These are phyloP conservation scores for Lasaia peninsularis DNA, from an alignment of 1,140 invertebrate species.

Conservation along the genomic window DNA sequence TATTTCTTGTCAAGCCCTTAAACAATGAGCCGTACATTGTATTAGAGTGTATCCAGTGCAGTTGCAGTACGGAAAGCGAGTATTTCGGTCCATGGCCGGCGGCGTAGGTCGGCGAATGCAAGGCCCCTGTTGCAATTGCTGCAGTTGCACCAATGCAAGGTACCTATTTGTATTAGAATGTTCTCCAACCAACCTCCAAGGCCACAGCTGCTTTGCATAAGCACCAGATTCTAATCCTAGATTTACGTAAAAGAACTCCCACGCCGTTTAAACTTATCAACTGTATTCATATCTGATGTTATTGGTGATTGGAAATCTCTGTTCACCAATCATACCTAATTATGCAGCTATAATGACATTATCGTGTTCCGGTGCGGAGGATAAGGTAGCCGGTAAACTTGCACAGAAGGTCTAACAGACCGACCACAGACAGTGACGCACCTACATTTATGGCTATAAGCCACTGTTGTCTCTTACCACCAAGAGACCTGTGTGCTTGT, in stretches of 20 bases:
- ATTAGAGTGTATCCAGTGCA: constrained; percentile 11
- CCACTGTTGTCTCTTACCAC: no score
- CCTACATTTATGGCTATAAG: no score
- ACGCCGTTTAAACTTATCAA: background rate
- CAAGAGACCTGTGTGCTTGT: no score
- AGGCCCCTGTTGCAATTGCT: constrained; percentile 64
- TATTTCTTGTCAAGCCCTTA: background rate
- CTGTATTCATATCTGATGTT: background rate
- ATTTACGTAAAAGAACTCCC: constrained; percentile 5
- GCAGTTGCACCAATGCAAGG: constrained; percentile 57
- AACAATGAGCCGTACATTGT: background rate
- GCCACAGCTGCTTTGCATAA: constrained; percentile 20
- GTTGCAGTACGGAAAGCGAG: constrained; percentile 39
- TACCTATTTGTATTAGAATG: constrained; percentile 43
- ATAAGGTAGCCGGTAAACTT: no score
- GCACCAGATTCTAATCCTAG: constrained; percentile 8
- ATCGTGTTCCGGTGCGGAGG: no score
- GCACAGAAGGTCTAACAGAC: no score
- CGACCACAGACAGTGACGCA: no score
- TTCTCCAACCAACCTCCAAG: constrained; percentile 33
- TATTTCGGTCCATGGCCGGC: constrained; percentile 66
- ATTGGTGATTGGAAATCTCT: background rate
- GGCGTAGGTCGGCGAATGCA: constrained; percentile 63
- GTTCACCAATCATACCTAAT: no score
- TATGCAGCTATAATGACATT: no score